Conservation (phyloP, 2,888 invertebrate species). For the Acleris cristana region DNA sequence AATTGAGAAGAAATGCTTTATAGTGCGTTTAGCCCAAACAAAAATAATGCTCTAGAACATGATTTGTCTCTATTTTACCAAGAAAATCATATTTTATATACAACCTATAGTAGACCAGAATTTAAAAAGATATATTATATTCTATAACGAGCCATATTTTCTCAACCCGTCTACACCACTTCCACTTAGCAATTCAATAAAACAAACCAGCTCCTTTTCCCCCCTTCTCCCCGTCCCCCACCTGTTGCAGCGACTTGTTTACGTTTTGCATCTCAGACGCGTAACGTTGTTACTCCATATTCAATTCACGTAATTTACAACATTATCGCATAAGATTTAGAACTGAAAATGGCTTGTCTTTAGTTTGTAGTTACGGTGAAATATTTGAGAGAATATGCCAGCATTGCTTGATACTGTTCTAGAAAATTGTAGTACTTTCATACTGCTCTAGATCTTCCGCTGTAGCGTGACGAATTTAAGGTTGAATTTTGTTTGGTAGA, state of each 20-base stretch:
- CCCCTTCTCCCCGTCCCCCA: constrained; percentile 44
- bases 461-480: constrained; percentile 12
- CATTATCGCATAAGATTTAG: no score
- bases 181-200: constrained; percentile 18
- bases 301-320: no score
- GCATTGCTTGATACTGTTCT: constrained; percentile 52
- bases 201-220: constrained; percentile 30
- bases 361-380: no score
- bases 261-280: constrained; percentile 46
- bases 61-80: no score
- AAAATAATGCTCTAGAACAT: no score
- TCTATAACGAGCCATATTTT: neutral
- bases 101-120: no score
- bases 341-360: no score
- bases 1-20: no score
- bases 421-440: constrained; percentile 45
- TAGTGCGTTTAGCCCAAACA: no score
- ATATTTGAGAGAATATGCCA: constrained; percentile 40
- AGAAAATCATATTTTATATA: no score
- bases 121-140: neutral
- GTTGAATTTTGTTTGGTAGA: constrained; percentile 21
- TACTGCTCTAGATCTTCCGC: constrained; percentile 27
- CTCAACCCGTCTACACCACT: neutral
- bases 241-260: constrained; percentile 69
- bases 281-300: no score